phyloP scores from a whole-genome alignment of 2,888 invertebrate species.

The Cyaniris semiargus region DNA sequence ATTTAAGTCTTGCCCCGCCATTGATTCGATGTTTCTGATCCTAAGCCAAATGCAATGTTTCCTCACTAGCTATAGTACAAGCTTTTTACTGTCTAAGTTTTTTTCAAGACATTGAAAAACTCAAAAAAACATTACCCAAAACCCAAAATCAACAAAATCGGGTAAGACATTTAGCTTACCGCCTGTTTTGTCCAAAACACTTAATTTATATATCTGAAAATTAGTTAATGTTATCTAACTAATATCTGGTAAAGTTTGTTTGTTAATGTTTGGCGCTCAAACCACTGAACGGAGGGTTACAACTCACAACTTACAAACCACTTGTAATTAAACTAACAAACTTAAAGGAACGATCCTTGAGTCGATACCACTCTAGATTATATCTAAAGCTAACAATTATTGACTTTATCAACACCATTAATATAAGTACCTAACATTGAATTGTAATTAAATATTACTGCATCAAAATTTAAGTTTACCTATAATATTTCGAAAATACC shows the following conservation, averaged over 20 bases:
- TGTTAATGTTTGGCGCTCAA: neutral
- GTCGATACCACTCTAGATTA: neutral
- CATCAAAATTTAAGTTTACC: no score
- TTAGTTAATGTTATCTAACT: neutral
- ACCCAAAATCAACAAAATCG: no score
- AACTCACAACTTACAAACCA: neutral
- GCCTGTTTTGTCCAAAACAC: neutral
- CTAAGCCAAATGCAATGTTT: no score
- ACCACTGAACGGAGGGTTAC: neutral
- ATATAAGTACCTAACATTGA: neutral
- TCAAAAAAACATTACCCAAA: no score
- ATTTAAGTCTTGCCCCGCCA: no score
- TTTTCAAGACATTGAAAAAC: no score
- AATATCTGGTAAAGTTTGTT: neutral
- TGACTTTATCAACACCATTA: neutral
- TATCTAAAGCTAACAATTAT: neutral
- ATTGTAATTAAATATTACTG: no score
- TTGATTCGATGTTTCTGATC: no score
- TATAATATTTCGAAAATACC: no score
- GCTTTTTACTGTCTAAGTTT: no score
- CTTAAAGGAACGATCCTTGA: neutral
- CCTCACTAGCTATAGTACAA: no score
- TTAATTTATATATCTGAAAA: neutral
- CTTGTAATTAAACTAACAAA: slow-evolving; percentile 16
- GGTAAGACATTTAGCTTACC: no score